Evolutionary conservation across 2,888 invertebrate species (phyloP).

Genomic region (Caenorhabditis parvicauda): DNA sequence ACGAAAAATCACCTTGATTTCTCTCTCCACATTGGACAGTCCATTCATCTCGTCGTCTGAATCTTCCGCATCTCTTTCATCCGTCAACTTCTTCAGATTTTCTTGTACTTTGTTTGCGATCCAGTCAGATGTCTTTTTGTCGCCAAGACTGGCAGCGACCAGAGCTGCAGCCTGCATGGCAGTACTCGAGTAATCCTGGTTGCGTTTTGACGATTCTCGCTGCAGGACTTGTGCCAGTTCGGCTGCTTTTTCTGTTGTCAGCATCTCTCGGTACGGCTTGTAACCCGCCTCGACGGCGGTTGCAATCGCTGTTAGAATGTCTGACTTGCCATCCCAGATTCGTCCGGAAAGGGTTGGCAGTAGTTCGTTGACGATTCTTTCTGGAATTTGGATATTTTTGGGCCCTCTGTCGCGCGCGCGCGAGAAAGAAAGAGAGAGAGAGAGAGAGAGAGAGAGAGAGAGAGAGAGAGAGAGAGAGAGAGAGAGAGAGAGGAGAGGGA

Average conservation of each 20-base stretch:
- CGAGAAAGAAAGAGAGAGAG: too few species aligned
- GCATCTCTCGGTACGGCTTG: conserved; percentile 3
- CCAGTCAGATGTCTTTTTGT: conserved; percentile 30
- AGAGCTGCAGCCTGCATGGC: conserved; percentile 25
- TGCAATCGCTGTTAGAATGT: conserved; percentile 32
- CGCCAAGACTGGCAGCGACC: conserved; percentile 13
- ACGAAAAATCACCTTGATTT: conserved; percentile 20
- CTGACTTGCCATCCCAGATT: conserved; percentile 48
- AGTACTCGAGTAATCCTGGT: conserved; percentile 25
- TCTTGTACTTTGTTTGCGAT: conserved; percentile 16
- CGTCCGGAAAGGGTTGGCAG: conserved; percentile 38
- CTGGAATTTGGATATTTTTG: too few species aligned
- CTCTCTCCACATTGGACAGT: conserved; percentile 30
- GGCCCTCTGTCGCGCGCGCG: too few species aligned
- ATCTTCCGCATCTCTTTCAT: conserved; percentile 3
- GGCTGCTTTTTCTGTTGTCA: conserved; percentile 12
- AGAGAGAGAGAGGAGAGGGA: too few species aligned
- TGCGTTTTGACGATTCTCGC: conserved; percentile 31
- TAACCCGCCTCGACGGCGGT: conserved; percentile 21
- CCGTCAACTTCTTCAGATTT: conserved; percentile 13
- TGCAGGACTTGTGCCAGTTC: conserved; percentile 21
- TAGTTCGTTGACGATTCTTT: conserved; percentile 19
- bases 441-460: too few species aligned
- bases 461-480: too few species aligned
- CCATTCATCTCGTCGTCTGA: conserved; percentile 33